These are phyloP conservation scores for Diprion similis DNA, from an alignment of 1,140 invertebrate species.

Conservation along the genomic window DNA sequence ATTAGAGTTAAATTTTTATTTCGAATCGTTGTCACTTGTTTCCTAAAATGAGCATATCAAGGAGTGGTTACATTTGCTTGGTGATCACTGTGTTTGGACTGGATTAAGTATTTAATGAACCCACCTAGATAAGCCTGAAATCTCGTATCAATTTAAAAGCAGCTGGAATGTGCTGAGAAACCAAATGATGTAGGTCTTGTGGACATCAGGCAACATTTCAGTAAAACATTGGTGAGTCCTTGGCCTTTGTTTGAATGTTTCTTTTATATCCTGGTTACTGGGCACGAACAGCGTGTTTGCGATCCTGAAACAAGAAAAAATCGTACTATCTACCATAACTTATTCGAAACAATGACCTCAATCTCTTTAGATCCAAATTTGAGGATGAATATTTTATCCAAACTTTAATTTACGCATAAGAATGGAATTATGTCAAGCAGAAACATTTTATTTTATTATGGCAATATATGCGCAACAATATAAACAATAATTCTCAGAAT, in stretches of 20 bases:
- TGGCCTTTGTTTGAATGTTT: constrained; percentile 23
- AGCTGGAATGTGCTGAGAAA: constrained; percentile 46
- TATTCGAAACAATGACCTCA: constrained; percentile 16
- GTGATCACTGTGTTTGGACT: background rate
- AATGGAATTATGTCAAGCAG: constrained; percentile 11
- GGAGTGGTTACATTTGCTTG: background rate
- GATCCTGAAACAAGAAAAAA: constrained; percentile 49
- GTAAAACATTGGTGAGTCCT: constrained; percentile 42
- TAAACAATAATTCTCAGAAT: constrained; percentile 3
- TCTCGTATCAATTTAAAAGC: constrained; percentile 37
- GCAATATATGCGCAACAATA: constrained; percentile 6
- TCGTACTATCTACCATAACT: constrained; percentile 18
- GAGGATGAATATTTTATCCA: constrained; percentile 10
- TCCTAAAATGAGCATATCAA: no score
- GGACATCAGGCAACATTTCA: constrained; percentile 41
- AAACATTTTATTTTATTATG: constrained; percentile 18
- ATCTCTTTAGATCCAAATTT: constrained; percentile 14
- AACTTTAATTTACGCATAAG: background rate
- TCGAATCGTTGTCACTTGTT: no score
- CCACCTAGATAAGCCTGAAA: background rate
- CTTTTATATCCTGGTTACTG: constrained; percentile 31
- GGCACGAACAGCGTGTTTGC: constrained; percentile 41
- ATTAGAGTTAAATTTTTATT: no score
- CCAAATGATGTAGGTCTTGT: constrained; percentile 34
- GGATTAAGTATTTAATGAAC: constrained; percentile 1